phyloP scores from a whole-genome alignment of 1,140 invertebrate genomes.

The Achroia grisella region DNA sequence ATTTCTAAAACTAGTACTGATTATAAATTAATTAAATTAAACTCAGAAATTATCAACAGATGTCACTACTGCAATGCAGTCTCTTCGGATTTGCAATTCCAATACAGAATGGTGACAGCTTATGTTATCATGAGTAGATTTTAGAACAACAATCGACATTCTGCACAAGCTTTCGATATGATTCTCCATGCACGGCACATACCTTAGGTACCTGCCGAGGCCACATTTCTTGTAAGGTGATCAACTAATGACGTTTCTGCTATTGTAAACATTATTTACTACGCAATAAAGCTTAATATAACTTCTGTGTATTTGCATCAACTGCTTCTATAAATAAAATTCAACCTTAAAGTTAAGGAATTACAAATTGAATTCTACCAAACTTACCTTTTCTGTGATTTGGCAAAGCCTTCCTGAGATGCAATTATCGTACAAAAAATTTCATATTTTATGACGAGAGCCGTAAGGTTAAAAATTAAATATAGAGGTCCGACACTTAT shows the following conservation, averaged over 20 bases:
- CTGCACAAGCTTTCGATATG: slow-evolving; percentile 13
- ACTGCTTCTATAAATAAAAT: slow-evolving; percentile 23
- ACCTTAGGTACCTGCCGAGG: slow-evolving; percentile 31
- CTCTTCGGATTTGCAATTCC: too few species aligned
- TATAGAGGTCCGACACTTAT: background rate
- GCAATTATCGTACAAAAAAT: slow-evolving; percentile 10
- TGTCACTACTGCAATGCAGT: too few species aligned
- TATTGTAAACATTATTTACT: slow-evolving; percentile 13
- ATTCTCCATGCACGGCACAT: slow-evolving; percentile 23
- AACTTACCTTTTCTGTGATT: background rate
- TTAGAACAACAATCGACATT: slow-evolving; percentile 18
- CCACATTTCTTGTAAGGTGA: slow-evolving; percentile 59
- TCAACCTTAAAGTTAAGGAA: slow-evolving; percentile 13
- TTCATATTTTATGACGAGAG: background rate
- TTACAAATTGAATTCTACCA: slow-evolving; percentile 21
- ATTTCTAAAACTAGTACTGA: too few species aligned
- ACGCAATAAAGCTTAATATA: slow-evolving; percentile 6
- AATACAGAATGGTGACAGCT: too few species aligned
- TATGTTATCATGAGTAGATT: too few species aligned
- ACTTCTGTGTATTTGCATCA: slow-evolving; percentile 9
- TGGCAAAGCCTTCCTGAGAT: background rate
- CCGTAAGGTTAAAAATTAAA: slow-evolving; percentile 3
- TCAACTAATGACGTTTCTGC: slow-evolving; percentile 21
- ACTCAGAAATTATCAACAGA: too few species aligned
- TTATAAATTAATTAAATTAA: too few species aligned